Evolutionary conservation across 2,797 vertebrate genomes (phyloP), one percentile per base, ranked within the genome.

Genomic region (Cyclura pinguis): DNA sequence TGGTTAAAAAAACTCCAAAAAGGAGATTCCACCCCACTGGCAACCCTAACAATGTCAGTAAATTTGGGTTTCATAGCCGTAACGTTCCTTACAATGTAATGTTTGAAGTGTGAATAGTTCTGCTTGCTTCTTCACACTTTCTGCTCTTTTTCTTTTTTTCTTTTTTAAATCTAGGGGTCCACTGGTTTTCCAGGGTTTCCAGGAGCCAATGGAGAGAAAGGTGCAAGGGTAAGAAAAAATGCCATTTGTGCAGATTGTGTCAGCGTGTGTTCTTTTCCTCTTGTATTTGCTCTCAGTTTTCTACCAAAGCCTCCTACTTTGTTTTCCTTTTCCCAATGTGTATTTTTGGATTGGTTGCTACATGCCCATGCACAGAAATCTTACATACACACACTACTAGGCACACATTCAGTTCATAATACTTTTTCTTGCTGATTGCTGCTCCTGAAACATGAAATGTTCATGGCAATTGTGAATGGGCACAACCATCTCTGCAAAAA

Each of bases 171-270:
- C 81, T 96, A 99, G 99, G 98, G 98, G 92, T 99, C 98, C 20
- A 98, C 99, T 55, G 99, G 99, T 93, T 99, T 99, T 97, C 98
- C 99, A 95, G 99, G 99, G 86, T 99, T 99, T 94, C 98, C 98
- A n/a, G 99, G 99, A 1, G 98, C 99, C 95, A 99, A 99, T 0
- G 99, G 99, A 95, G 99, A 99, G 96, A 99, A 99, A 95, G 99
- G 99, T 87, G 98, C 98, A 93, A 97, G 99, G 98, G 99, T 99
- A 98, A 95, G 98, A 95, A 88, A 6, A 0, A 42, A 0, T 42
- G 1, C 57, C 6, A 0, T 0, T 1, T 10, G 59, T 62, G 59
- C 5, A 62, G 59, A 22, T 62, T 22, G 0, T 4, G 0, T 0
- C 55, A 1, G 0, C 42, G 4, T 8, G 50, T 2, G 0, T 18